Base-by-base conservation (phyloP, 2,113 vertebrate genomes). In the Thunnus thynnus region DNA sequence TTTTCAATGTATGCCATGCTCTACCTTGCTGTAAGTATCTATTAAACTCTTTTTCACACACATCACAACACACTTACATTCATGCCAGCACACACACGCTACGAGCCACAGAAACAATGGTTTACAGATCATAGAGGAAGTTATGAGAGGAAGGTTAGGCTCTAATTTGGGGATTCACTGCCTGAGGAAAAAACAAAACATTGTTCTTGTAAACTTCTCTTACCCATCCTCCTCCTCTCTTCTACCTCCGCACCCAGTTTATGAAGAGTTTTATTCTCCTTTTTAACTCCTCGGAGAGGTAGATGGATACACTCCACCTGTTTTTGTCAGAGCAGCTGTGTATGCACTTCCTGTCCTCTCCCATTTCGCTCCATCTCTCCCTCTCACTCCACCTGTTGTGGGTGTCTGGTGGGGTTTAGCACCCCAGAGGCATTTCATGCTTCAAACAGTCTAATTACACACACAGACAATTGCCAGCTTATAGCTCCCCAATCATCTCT, bases 1-100 rank as follows among this genome's bases (percentile, higher is more conserved):
- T 99, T 99, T 93, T 99, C 98, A 41, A 96, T 99, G 95, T 99
- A 95, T 83, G 97, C 97, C 76, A 99, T 99, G 98, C 96, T 99
- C 80, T 99, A 99, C 88, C 94, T 99, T 93, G 97, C 97, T 94
- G 98, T 99, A 94, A 99, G 98, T 99, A 91, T 64, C 64, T 30
- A 30, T 85, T 47, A 52, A 62, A 46, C 10, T 52, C 25, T 32
- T 11, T 27, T 4, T 4, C 69, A 62, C 55, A 48, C 20, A 64
- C 46, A 51, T 6, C 58, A 52, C 22, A 54, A 57, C 71, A 57
- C 69, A 67, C 10, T 13, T 44, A 82, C 50, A 67, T 6, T 48
- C 74, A 67, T 56, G 9, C 78, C 63, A 11, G 11, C 60, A 57
- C 68, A 82, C 64, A 77, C 64, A 77, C 12, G 55, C 64, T 47